Evolutionary conservation across 2,888 invertebrate genomes (phyloP).

Genomic region (Apeira syringaria): DNA sequence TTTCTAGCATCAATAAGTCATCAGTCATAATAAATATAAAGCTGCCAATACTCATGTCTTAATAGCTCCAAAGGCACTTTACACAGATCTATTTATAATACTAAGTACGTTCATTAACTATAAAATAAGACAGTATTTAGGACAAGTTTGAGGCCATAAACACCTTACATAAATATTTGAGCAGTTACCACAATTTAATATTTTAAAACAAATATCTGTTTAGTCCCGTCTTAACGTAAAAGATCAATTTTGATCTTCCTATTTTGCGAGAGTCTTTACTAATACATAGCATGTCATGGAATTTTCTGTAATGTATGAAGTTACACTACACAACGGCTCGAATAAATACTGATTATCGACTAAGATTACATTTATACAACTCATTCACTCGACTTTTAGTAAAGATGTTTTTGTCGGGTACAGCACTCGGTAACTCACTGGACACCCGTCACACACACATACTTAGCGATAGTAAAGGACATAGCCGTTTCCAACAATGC

Average conservation of each 20-base stretch:
- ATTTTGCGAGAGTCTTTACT: constrained; percentile 16
- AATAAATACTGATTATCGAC: constrained; percentile 52
- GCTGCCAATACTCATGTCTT: too few species aligned
- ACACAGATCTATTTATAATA: background rate
- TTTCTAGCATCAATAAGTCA: too few species aligned
- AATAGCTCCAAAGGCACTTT: background rate
- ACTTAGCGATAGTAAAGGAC: constrained; percentile 40
- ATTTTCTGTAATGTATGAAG: constrained; percentile 19
- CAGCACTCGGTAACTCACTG: constrained; percentile 61
- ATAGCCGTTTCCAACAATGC: constrained; percentile 46
- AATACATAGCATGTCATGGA: constrained; percentile 27
- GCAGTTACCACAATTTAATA: constrained; percentile 15
- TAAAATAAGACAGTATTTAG: too few species aligned
- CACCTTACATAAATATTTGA: constrained; percentile 14
- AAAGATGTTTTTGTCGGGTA: constrained; percentile 25
- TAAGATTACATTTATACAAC: constrained; percentile 32
- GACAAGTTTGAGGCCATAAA: too few species aligned
- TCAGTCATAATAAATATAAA: too few species aligned
- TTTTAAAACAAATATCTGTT: constrained; percentile 5
- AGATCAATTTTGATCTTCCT: too few species aligned
- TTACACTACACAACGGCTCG: constrained; percentile 29
- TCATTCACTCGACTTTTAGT: constrained; percentile 29
- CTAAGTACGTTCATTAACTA: background rate
- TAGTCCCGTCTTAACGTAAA: too few species aligned
- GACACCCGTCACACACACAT: constrained; percentile 17